A percentile compares a stretch with the other conserved stretches of the same genome.
phyloP scores from a whole-genome alignment of 2,888 invertebrate species.

The Plemyria rubiginata region DNA sequence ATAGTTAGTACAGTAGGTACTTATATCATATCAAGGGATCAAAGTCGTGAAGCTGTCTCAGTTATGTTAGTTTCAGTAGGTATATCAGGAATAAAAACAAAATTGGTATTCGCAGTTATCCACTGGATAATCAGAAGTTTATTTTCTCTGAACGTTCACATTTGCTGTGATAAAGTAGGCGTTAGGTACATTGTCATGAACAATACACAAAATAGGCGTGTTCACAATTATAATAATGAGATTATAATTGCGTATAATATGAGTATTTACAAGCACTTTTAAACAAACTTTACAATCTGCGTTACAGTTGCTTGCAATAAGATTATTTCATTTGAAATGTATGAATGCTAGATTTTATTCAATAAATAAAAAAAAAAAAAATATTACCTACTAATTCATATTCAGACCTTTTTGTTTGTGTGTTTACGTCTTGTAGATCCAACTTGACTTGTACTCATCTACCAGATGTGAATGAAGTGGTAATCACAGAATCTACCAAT shows the following conservation, averaged over 20 bases:
- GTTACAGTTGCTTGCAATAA: constrained; percentile 36
- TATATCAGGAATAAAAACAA: constrained; percentile 67
- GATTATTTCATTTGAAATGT: too few species aligned
- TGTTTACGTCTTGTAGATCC: too few species aligned
- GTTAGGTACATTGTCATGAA: constrained; percentile 72
- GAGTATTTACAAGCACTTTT: constrained; percentile 75
- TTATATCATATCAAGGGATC: too few species aligned
- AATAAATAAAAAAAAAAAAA: too few species aligned
- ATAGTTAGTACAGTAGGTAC: too few species aligned
- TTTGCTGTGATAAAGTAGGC: constrained; percentile 76
- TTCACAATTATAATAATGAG: constrained; percentile 69
- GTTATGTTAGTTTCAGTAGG: neutral
- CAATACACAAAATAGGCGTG: constrained; percentile 71
- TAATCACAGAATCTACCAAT: too few species aligned
- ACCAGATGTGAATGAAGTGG: too few species aligned
- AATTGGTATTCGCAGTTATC: constrained; percentile 78
- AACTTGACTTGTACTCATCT: too few species aligned
- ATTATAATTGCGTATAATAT: constrained; percentile 51
- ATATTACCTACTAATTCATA: too few species aligned
- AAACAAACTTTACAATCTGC: constrained; percentile 64
- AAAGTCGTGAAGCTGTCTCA: neutral
- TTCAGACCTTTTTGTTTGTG: too few species aligned
- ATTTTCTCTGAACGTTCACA: constrained; percentile 75
- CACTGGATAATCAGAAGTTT: constrained; percentile 77
- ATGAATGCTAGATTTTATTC: too few species aligned